Percentiles rank a stretch among this genome's conserved stretches.
Conservation (phyloP, 2,888 invertebrate species). For the Ornithoptera alexandrae region DNA sequence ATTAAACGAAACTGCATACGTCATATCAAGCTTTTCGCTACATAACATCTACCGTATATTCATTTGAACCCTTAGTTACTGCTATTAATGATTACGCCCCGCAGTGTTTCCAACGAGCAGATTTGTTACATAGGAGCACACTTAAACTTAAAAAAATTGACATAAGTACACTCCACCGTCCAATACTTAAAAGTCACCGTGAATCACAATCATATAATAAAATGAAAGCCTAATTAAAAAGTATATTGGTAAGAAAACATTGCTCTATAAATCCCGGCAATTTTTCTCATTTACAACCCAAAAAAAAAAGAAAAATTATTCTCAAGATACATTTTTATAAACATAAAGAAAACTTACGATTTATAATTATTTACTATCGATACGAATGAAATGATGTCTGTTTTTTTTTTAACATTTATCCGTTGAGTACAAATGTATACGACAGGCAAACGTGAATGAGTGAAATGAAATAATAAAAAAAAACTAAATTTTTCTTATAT, state of each 20-base stretch:
- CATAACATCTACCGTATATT: constrained; percentile 14
- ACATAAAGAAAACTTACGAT: constrained; percentile 10
- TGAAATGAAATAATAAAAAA: not conserved
- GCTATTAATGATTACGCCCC: constrained; percentile 14
- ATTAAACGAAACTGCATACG: constrained; percentile 27
- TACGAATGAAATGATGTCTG: constrained; percentile 4
- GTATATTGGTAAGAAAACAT: constrained; percentile 36
- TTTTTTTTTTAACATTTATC: not conserved
- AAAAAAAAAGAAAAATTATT: constrained; percentile 1
- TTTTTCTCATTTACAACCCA: constrained; percentile 26
- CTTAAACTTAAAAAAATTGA: constrained; percentile 31
- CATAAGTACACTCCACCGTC: constrained; percentile 42
- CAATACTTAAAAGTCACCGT: constrained; percentile 26
- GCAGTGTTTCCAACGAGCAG: constrained; percentile 20
- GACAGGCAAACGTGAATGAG: constrained; percentile 3
- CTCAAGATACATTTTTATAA: constrained; percentile 9
- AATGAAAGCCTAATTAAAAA: constrained; percentile 12
- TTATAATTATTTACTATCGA: constrained; percentile 14
- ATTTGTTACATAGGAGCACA: constrained; percentile 30
- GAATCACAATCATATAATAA: constrained; percentile 7
- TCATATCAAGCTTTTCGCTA: constrained; percentile 11
- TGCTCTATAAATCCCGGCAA: constrained; percentile 49
- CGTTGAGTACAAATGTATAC: constrained; percentile 10
- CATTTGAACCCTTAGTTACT: constrained; percentile 12
- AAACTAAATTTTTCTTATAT: not conserved